Percentiles rank a stretch among this genome's conserved stretches.
Evolutionary conservation across 2,113 vertebrate species (phyloP).

Genomic region (Verasper variegatus): DNA sequence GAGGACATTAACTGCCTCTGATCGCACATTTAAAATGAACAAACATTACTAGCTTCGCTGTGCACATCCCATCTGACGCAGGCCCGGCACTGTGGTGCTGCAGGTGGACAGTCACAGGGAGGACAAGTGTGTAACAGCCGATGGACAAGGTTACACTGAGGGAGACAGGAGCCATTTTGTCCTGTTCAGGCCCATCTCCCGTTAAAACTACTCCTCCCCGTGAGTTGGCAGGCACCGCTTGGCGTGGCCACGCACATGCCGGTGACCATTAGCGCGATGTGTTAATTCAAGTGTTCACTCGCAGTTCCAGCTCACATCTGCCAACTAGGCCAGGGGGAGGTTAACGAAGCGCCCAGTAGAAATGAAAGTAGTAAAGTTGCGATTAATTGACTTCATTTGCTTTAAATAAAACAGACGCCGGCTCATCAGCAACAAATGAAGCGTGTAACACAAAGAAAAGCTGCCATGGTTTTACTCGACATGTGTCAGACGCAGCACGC

Average conservation of each 20-base stretch:
- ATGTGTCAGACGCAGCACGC: slow-evolving; percentile 50
- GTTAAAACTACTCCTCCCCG: slow-evolving; percentile 15
- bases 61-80: neutral
- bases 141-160: slow-evolving; percentile 57
- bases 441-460: neutral
- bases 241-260: slow-evolving; percentile 37
- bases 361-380: no score
- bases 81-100: no score
- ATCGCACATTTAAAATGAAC: neutral
- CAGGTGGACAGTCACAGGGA: neutral
- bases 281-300: slow-evolving; percentile 11
- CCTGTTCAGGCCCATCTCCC: neutral
- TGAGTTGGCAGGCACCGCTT: slow-evolving; percentile 2
- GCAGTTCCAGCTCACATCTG: neutral
- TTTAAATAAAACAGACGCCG: no score
- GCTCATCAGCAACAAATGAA: no score
- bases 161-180: slow-evolving; percentile 66
- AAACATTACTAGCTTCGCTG: neutral
- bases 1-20: neutral
- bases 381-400: no score
- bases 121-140: slow-evolving; percentile 7
- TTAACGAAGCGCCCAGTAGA: neutral
- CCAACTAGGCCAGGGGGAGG: slow-evolving; percentile 12
- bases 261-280: slow-evolving; percentile 26
- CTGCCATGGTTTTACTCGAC: neutral